Evolutionary conservation across 1,140 invertebrate species (phyloP).

Genomic region (Cherax destructor): DNA sequence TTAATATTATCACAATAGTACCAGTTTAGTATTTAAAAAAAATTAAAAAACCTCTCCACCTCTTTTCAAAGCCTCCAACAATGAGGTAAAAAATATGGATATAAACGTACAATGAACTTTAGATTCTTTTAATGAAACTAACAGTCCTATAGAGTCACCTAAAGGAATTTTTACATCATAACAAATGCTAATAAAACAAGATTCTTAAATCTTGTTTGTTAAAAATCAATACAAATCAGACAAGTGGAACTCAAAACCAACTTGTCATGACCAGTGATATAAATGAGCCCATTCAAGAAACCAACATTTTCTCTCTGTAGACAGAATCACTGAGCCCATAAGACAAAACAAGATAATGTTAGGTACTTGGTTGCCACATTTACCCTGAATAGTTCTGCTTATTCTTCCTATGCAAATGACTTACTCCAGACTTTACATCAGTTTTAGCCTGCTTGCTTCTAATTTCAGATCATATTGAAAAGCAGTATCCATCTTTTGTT

Average conservation of each 20-base stretch:
- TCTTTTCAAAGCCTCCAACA: conserved; percentile 62
- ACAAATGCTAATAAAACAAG: conserved; percentile 66
- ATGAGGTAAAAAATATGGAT: conserved; percentile 67
- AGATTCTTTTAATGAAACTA: conserved; percentile 67
- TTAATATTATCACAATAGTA: conserved; percentile 37
- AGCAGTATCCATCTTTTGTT: not conserved
- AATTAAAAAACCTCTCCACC: conserved; percentile 21
- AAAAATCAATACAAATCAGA: conserved; percentile 60
- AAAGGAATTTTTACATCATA: conserved; percentile 66
- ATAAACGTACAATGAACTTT: conserved; percentile 63
- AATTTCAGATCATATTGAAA: not conserved
- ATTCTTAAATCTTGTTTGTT: conserved; percentile 36
- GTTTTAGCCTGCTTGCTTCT: not conserved
- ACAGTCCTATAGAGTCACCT: conserved; percentile 66
- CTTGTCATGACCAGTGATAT: conserved; percentile 15
- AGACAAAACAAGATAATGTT: conserved; percentile 39
- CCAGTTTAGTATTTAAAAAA: not conserved
- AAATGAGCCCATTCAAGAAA: conserved; percentile 48
- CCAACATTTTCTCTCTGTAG: conserved; percentile 33
- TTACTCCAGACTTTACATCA: conserved; percentile 22
- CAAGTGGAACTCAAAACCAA: conserved; percentile 42
- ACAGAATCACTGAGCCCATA: conserved; percentile 22
- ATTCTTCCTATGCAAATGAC: conserved; percentile 21
- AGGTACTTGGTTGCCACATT: conserved; percentile 61
- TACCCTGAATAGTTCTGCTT: conserved; percentile 61